Evolutionary conservation across 2,113 vertebrate genomes (phyloP).

Genomic region (Sakesphorus luctuosus): DNA sequence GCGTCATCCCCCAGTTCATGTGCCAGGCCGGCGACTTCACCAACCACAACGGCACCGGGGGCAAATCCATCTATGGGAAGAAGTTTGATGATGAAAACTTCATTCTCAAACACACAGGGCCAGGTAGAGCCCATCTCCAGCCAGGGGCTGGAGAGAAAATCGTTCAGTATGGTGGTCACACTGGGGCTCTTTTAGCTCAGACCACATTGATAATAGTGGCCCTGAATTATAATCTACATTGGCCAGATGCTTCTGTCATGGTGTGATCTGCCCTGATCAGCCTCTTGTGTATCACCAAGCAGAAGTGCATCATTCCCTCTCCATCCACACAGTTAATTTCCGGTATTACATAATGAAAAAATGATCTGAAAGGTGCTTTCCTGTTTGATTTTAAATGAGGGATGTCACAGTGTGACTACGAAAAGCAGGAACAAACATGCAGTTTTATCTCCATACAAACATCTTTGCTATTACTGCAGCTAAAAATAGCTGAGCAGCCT

Average conservation of each 20-base stretch:
- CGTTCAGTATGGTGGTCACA: accelerated
- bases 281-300: accelerated
- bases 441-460: background rate
- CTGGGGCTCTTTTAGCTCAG: background rate
- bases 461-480: background rate
- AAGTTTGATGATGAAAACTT: conserved; percentile 99
- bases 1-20: conserved; percentile 98
- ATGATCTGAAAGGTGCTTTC: background rate
- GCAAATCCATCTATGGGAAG: conserved; percentile 94
- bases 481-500: background rate
- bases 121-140: conserved; percentile 75
- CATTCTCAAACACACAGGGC: conserved; percentile 92
- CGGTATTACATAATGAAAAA: background rate
- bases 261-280: background rate
- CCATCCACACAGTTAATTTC: accelerated
- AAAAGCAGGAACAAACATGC: background rate
- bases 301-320: accelerated
- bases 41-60: conserved; percentile 96
- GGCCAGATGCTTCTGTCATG: accelerated
- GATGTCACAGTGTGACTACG: background rate
- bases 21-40: conserved; percentile 97
- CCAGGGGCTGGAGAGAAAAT: background rate
- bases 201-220: accelerated
- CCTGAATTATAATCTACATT: accelerated
- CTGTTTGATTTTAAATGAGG: background rate